phyloP scores from a whole-genome alignment of 2,888 invertebrate genomes.

The Drosophila bunnanda region DNA sequence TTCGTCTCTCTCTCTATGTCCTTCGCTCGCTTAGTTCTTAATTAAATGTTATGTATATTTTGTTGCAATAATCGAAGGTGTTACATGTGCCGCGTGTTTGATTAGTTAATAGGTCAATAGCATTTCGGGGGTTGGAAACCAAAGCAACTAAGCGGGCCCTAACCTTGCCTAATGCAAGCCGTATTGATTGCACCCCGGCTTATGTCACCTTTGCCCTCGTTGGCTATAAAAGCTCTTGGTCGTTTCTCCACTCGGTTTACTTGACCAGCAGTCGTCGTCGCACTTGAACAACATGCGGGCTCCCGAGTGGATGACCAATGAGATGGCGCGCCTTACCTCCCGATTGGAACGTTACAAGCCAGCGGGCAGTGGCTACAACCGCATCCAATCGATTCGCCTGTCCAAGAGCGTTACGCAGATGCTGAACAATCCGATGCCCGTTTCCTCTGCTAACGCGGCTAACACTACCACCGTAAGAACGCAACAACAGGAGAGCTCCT shows the following conservation, averaged over 20 bases:
- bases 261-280: slow-evolving; percentile 30
- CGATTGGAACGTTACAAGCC: slow-evolving; percentile 82
- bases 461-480: slow-evolving; percentile 4
- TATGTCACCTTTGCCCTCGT: slow-evolving; percentile 47
- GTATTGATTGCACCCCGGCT: slow-evolving; percentile 58
- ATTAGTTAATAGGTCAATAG: slow-evolving; percentile 68
- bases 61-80: slow-evolving; percentile 43
- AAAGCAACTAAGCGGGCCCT: slow-evolving; percentile 35
- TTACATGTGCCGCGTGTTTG: slow-evolving; percentile 42
- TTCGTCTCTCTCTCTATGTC: slow-evolving; percentile 42
- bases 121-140: slow-evolving; percentile 54
- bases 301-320: slow-evolving; percentile 82
- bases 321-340: slow-evolving; percentile 79
- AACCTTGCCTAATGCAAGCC: slow-evolving; percentile 57
- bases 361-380: slow-evolving; percentile 81
- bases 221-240: slow-evolving; percentile 61
- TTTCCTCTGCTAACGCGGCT: slow-evolving; percentile 12
- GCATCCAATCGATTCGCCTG: slow-evolving; percentile 81
- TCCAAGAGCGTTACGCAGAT: slow-evolving; percentile 83
- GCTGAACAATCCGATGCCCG: slow-evolving; percentile 81
- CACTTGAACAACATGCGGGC: slow-evolving; percentile 65
- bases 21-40: slow-evolving; percentile 44
- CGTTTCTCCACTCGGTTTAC: slow-evolving; percentile 54
- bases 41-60: slow-evolving; percentile 66
- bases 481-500: slow-evolving; percentile 40